A percentile compares a stretch with the other conserved stretches of the same genome.
phyloP scores from a whole-genome alignment of 2,888 invertebrate species.

The Seladonia tumulorum region DNA sequence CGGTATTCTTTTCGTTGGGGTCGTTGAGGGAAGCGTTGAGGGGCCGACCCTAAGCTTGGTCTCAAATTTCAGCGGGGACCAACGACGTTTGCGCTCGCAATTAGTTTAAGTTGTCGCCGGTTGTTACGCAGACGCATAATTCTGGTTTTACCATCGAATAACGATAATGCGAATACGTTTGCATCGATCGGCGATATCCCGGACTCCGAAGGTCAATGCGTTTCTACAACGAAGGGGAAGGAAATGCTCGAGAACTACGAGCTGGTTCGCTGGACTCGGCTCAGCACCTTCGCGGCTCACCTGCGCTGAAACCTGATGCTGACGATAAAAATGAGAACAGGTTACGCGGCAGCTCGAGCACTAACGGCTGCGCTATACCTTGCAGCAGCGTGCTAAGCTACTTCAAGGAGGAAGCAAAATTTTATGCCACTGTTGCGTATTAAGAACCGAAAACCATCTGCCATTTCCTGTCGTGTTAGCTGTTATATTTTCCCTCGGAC shows the following conservation, averaged over 20 bases:
- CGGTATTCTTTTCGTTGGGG: constrained; percentile 13
- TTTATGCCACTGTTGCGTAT: constrained; percentile 51
- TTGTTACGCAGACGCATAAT: constrained; percentile 25
- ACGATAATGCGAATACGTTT: constrained; percentile 33
- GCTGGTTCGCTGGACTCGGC: constrained; percentile 67
- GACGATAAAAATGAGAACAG: constrained; percentile 83
- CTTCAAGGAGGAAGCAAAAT: constrained; percentile 62
- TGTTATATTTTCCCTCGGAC: constrained; percentile 18
- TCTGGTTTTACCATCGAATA: constrained; percentile 13
- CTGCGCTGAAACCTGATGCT: constrained; percentile 82
- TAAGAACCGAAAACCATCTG: constrained; percentile 35
- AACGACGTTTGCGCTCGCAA: constrained; percentile 29
- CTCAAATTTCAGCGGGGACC: constrained; percentile 52
- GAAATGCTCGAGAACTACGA: constrained; percentile 62
- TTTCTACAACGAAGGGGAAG: constrained; percentile 67
- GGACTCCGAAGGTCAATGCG: constrained; percentile 64
- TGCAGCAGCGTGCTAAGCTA: constrained; percentile 58
- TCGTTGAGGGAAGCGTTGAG: not conserved
- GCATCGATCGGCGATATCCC: constrained; percentile 53
- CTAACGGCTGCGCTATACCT: constrained; percentile 62
- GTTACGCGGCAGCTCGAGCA: constrained; percentile 76
- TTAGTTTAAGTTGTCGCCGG: constrained; percentile 26
- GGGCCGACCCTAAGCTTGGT: constrained; percentile 34
- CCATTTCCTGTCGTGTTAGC: not conserved
- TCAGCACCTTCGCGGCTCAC: constrained; percentile 79